Conservation (phyloP, 2,113 vertebrate genomes). For the Erinaceus europaeus region DNA sequence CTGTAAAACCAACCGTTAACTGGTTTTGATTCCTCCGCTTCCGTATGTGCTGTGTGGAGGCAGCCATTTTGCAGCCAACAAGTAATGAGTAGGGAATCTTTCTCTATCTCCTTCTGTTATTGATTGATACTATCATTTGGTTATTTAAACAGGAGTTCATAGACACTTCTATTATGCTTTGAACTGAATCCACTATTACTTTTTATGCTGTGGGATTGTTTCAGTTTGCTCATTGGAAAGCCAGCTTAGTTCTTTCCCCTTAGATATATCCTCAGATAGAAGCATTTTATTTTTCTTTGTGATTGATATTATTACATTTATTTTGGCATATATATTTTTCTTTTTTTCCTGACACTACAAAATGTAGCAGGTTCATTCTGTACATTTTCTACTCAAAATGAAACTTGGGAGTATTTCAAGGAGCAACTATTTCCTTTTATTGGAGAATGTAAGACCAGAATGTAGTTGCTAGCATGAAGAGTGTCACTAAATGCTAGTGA, state of each 20-base stretch:
- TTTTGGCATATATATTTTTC: background rate
- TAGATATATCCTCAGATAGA: background rate
- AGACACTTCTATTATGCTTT: background rate
- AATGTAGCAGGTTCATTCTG: background rate
- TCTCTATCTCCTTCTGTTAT: background rate
- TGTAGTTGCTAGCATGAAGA: background rate
- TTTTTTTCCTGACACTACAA: background rate
- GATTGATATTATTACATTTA: background rate
- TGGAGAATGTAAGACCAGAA: background rate
- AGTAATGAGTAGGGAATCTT: background rate
- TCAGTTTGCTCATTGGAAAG: background rate
- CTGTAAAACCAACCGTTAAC: background rate
- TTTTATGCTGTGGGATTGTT: background rate
- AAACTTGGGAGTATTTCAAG: background rate
- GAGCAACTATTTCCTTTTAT: background rate
- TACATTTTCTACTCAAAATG: background rate
- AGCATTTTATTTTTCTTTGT: background rate
- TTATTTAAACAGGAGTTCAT: background rate
- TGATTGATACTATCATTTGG: background rate
- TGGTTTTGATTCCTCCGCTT: background rate
- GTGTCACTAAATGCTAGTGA: background rate
- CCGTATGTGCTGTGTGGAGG: background rate
- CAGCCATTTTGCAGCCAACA: background rate
- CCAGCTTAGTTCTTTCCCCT: background rate
- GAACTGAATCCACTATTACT: background rate